Evolutionary conservation across 2,797 vertebrate species (phyloP).

Genomic region (Phataginus tetradactyla): DNA sequence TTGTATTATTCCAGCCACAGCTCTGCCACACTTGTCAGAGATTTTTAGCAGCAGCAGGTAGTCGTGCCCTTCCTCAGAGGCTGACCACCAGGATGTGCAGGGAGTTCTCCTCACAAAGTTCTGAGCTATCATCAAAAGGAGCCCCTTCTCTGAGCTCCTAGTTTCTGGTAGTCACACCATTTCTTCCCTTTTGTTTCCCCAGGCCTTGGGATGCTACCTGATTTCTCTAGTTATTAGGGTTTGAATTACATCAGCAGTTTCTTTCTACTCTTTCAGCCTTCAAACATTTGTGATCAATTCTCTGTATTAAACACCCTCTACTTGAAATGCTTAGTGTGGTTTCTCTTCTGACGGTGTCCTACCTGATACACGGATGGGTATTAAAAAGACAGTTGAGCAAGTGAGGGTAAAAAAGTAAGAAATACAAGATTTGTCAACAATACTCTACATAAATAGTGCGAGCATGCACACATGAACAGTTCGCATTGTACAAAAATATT

Average conservation of each 20-base stretch:
- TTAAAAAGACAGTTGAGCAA: neutral
- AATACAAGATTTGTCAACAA: neutral
- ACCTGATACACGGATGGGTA: neutral
- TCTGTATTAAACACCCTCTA: neutral
- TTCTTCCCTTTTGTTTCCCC: neutral
- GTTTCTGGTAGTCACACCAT: neutral
- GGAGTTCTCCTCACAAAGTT: neutral
- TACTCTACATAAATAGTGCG: neutral
- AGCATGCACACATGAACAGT: neutral
- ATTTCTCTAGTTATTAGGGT: neutral
- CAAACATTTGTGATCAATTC: neutral
- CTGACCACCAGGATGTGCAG: neutral
- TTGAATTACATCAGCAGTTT: neutral
- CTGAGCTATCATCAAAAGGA: neutral
- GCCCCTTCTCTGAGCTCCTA: neutral
- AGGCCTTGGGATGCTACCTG: neutral
- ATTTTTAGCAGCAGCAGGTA: neutral
- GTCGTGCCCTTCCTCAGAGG: neutral
- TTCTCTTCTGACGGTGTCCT: neutral
- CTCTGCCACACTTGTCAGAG: neutral
- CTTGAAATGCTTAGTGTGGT: conserved; percentile 1
- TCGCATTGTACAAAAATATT: neutral
- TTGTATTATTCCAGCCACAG: neutral
- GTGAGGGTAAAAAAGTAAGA: neutral
- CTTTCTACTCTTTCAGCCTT: neutral